These are phyloP conservation scores for Ceratina calcarata DNA, from an alignment of 1,140 invertebrate genomes.

Conservation along the genomic window DNA sequence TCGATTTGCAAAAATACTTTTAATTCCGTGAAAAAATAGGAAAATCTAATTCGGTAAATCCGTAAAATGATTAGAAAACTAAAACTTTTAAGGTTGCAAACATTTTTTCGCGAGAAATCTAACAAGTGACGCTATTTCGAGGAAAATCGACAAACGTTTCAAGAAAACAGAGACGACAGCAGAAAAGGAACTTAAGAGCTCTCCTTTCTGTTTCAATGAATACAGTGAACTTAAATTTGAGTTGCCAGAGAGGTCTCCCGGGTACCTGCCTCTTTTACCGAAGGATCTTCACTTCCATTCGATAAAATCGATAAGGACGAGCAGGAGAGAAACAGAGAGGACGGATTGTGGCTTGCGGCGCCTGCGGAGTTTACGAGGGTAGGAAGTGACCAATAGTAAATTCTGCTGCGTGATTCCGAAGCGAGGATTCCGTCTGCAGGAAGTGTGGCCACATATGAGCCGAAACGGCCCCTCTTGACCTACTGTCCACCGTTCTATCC, in stretches of 20 bases:
- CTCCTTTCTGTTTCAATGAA: conserved; percentile 9
- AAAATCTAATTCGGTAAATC: too few relatives aligned
- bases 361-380: conserved; percentile 8
- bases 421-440: conserved; percentile 27
- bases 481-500: conserved; percentile 9
- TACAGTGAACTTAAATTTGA: conserved; percentile 15
- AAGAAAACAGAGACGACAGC: not conserved
- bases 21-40: too few relatives aligned
- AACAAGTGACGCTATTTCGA: not conserved
- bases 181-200: not conserved
- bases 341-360: conserved; percentile 1
- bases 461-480: conserved; percentile 30
- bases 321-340: not conserved
- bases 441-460: conserved; percentile 41
- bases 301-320: conserved; percentile 21
- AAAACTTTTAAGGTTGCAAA: too few relatives aligned
- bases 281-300: not conserved
- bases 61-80: too few relatives aligned
- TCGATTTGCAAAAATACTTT: too few relatives aligned
- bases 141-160: not conserved
- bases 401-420: conserved; percentile 49
- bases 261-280: not conserved
- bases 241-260: not conserved
- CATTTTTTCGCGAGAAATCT: too few relatives aligned
- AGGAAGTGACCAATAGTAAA: conserved; percentile 59